These are phyloP conservation scores for Haliclona indistincta DNA, from an alignment of 37 sponge, comb jelly and placozoan species.

Conservation along the genomic window DNA sequence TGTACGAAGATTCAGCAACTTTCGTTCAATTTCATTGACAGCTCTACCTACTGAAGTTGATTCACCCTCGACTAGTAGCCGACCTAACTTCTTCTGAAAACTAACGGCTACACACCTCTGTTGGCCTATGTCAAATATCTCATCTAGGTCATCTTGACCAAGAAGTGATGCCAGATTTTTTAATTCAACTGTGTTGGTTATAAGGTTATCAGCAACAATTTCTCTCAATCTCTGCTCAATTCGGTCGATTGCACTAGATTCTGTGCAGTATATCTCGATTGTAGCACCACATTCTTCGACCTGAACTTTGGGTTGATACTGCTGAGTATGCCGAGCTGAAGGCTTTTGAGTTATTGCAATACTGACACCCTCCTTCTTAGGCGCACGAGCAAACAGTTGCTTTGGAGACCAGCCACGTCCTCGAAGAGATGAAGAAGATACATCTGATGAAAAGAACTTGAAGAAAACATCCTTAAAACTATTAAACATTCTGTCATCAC, in stretches of 20 bases:
- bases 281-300: neutral
- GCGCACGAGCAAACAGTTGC: too few species aligned
- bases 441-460: conserved; percentile 14
- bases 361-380: too few species aligned
- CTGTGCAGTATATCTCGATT: neutral
- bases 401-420: too few species aligned
- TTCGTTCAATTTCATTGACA: neutral
- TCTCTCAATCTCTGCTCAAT: neutral
- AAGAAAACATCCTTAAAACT: conserved; percentile 13
- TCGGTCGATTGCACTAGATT: neutral
- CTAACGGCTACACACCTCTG: conserved; percentile 14
- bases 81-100: neutral
- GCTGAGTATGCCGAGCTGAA: too few species aligned
- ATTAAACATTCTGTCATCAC: conserved; percentile 5
- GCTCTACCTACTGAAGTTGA: conserved; percentile 2
- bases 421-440: neutral
- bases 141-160: conserved; percentile 6
- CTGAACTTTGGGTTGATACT: too few species aligned
- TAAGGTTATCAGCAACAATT: neutral
- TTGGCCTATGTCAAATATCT: neutral
- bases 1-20: neutral
- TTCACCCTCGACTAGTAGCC: conserved; percentile 31
- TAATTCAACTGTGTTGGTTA: conserved; percentile 5
- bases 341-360: too few species aligned
- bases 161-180: neutral